Base-by-base conservation (phyloP, 1,140 invertebrate genomes). In the Drosophila tropicalis region DNA sequence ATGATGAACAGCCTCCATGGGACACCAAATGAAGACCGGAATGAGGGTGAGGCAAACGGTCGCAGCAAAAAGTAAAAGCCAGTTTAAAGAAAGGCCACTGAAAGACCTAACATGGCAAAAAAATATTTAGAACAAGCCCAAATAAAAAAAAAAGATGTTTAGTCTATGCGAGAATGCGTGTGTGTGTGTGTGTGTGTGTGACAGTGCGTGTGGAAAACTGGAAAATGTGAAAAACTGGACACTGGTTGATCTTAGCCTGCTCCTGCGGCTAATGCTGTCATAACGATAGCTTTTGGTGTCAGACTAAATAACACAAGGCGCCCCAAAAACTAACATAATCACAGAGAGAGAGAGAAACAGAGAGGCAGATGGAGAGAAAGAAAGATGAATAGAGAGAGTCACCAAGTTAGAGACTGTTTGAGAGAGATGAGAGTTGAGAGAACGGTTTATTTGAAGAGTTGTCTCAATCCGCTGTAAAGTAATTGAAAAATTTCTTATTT, bases 41-140 rank as follows among this genome's bases (percentile, higher is more conserved):
- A 19, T 19, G 44, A 47, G 44, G 44, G 44, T 10, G 44, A 22
- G 44, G 44, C 17, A 15, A n/a, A n/a, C 29, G 47, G 41, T 9
- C 9, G 29, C 57, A 25, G 36, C 47, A 19, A 22, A 29, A 22
- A 39, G 60, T 40, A 80, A 81, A 71, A 81, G 76, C 71, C 44
- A 51, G 44, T 51, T 51, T 22, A 51, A 51, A 51, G 44, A 79
- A 81, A 76, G 67, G 51, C 61, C 47, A 39, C 47, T n/a, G 62
- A 6, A 66, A 77, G 65, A 55, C 65, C 64, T 19, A 60, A 55
- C 15, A 58, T 62, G 72, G 32, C 44, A 54, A 70, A 84, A 76
- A 70, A 76, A 70, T 77, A 80, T 83, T 83, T 76, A 77, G 81
- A 79, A 73, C 81, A 69, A 41, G 47, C 29, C 65, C 39, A 63